A percentile compares a stretch with the other conserved stretches of the same genome.
These are phyloP conservation scores for Pangasius mekongensis DNA, from an alignment of 2,797 vertebrate genomes.

Conservation along the genomic window DNA sequence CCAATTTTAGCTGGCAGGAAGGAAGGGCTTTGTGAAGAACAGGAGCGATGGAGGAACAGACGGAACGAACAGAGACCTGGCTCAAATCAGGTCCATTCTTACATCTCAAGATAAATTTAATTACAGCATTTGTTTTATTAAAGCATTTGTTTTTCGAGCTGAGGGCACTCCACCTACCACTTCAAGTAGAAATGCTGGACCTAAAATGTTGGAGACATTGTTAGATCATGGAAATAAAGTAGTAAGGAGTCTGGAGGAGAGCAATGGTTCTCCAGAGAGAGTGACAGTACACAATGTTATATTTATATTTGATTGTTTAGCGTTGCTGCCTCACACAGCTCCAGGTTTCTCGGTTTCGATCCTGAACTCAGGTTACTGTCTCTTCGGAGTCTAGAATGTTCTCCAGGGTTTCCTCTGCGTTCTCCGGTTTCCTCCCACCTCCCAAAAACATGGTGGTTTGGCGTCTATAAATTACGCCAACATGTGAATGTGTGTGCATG, in stretches of 20 bases:
- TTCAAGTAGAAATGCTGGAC: neutral
- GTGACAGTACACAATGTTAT: neutral
- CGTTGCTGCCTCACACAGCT: neutral
- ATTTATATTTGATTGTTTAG: neutral
- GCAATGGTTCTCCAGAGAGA: neutral
- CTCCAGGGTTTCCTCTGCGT: neutral
- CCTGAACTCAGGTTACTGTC: neutral
- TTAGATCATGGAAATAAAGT: neutral
- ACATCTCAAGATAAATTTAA: slow-evolving; percentile 15
- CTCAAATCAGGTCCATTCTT: slow-evolving; percentile 22
- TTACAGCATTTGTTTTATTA: neutral
- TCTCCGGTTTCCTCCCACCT: neutral
- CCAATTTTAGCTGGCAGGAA: slow-evolving; percentile 75
- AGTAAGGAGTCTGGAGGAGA: neutral
- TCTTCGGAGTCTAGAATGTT: neutral
- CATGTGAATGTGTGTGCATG: neutral
- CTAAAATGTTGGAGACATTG: neutral
- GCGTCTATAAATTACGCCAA: neutral
- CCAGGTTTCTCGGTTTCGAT: neutral
- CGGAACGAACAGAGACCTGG: slow-evolving; percentile 58
- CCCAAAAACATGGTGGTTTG: neutral
- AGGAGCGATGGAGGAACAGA: slow-evolving; percentile 60
- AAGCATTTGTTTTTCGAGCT: too few relatives aligned
- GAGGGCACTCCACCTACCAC: neutral
- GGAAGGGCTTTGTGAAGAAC: slow-evolving; percentile 72